These are phyloP conservation scores for Euura lappo DNA, from an alignment of 1,140 invertebrate species.

Conservation along the genomic window DNA sequence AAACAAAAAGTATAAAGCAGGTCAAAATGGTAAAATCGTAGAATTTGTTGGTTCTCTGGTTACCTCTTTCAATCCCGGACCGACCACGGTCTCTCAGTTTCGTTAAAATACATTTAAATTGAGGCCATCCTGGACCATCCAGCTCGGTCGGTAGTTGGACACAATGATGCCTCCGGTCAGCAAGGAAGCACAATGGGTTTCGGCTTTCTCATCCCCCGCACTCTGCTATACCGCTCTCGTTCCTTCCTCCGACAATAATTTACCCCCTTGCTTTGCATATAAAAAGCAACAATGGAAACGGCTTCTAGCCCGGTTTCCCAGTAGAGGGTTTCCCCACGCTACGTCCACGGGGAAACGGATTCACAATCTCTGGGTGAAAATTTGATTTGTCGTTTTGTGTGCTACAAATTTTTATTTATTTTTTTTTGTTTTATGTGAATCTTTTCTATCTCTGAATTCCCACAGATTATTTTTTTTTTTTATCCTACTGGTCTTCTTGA, in stretches of 20 bases:
- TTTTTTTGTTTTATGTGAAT: no score
- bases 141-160: constrained; percentile 11
- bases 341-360: background rate
- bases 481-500: no score
- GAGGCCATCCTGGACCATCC: constrained; percentile 27
- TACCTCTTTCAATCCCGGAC: background rate
- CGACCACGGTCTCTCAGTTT: background rate
- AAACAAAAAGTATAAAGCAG: no score
- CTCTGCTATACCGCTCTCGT: constrained; percentile 17
- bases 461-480: no score
- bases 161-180: constrained; percentile 51
- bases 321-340: background rate
- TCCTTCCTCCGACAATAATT: constrained; percentile 45
- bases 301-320: constrained; percentile 21
- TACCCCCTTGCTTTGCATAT: constrained; percentile 50
- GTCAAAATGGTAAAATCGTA: no score
- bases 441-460: no score
- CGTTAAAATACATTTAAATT: constrained; percentile 35
- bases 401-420: background rate
- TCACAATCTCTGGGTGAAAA: constrained; percentile 40
- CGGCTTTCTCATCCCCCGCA: constrained; percentile 7
- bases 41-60: background rate
- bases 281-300: constrained; percentile 48
- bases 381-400: constrained; percentile 46
- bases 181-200: constrained; percentile 41